These are phyloP conservation scores for Brachyistius frenatus DNA, from an alignment of 2,113 vertebrate species.

Conservation along the genomic window DNA sequence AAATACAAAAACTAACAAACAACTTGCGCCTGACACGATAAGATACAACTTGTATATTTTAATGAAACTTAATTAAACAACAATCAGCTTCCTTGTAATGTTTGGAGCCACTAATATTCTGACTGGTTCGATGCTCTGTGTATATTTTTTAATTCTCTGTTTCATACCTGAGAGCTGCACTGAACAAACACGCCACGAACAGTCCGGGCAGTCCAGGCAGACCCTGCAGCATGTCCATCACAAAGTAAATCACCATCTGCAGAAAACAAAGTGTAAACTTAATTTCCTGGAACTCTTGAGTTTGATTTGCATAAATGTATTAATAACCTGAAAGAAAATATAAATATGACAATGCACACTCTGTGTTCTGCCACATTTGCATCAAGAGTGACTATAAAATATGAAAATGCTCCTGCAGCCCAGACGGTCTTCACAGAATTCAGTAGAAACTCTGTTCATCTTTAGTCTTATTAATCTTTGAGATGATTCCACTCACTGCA, in stretches of 20 bases:
- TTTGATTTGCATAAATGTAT: not conserved
- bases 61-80: too few relatives aligned
- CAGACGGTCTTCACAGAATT: not conserved
- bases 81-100: too few relatives aligned
- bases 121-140: too few relatives aligned
- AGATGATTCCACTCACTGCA: slow-evolving; percentile 75
- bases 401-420: slow-evolving; percentile 15
- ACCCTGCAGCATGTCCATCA: slow-evolving; percentile 92
- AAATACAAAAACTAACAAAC: too few relatives aligned
- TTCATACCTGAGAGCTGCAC: slow-evolving; percentile 91
- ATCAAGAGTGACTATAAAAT: not conserved
- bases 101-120: too few relatives aligned
- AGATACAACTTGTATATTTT: too few relatives aligned
- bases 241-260: slow-evolving; percentile 94
- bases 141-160: not conserved
- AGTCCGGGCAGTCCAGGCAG: slow-evolving; percentile 93
- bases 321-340: not conserved
- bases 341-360: not conserved
- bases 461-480: not conserved
- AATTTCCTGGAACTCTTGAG: not conserved
- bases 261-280: not conserved
- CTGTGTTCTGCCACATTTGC: not conserved
- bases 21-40: too few relatives aligned
- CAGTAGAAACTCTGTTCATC: not conserved
- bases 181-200: slow-evolving; percentile 96